These are phyloP conservation scores for Eledona agricola DNA, from an alignment of 2,888 invertebrate species.

Conservation along the genomic window DNA sequence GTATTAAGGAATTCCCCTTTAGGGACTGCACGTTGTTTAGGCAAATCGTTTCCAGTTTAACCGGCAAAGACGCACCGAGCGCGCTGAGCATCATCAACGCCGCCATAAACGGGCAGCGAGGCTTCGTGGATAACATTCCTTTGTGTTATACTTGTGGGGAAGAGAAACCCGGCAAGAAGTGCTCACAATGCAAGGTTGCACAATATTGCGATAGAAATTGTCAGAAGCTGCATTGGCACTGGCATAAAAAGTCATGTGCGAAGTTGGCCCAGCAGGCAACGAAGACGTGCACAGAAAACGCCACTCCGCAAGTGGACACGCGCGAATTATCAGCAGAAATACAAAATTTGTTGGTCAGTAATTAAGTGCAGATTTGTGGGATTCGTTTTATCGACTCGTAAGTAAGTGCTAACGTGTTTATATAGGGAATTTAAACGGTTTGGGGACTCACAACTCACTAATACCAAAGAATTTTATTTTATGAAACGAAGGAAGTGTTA, in stretches of 20 bases:
- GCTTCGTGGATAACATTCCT: constrained; percentile 73
- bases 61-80: constrained; percentile 76
- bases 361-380: too few species aligned
- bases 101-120: constrained; percentile 88
- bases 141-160: constrained; percentile 88
- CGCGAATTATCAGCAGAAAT: too few species aligned
- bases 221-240: constrained; percentile 92
- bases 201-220: constrained; percentile 95
- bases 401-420: too few species aligned
- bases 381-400: too few species aligned
- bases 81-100: constrained; percentile 78
- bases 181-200: constrained; percentile 92
- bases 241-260: constrained; percentile 87
- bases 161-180: constrained; percentile 90
- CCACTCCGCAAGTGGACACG: too few species aligned
- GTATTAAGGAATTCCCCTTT: constrained; percentile 89
- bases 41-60: constrained; percentile 81
- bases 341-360: too few species aligned
- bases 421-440: too few species aligned
- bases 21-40: constrained; percentile 89
- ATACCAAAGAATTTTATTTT: too few species aligned
- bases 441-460: too few species aligned
- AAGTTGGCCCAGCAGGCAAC: constrained; percentile 64
- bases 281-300: too few species aligned
- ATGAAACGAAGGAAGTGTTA: too few species aligned